Base-by-base conservation (phyloP, 2,113 vertebrate species). In the Oncorhynchus tshawytscha region DNA sequence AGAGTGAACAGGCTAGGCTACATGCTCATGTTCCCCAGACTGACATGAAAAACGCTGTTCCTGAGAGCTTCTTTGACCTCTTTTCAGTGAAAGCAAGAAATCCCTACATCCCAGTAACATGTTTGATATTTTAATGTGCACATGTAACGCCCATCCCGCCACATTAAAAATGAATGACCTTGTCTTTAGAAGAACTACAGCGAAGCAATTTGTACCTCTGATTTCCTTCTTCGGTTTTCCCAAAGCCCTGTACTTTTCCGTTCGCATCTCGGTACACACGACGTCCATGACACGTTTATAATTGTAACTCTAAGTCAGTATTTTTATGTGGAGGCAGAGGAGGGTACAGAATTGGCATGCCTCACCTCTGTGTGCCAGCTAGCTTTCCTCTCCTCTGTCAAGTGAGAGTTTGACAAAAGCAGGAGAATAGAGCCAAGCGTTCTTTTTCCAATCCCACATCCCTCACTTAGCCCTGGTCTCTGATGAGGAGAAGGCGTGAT, bases 401-500 rank as follows among this genome's bases (percentile, higher is more conserved):
- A 80, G 87, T 82, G 86, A 88, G 90, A 90, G 85, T 87, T 54
- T 88, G 88, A 91, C 87, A 91, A 90, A 91, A 88, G 51, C 4
- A 54, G 15, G 51, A 54, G 51, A 86, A 78, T 84, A 27, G 83
- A 85, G 90, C 88, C 88, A 87, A 91, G 88, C 85, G 84, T 90
- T 54, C 51, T 5, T 54, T 54, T 90, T 90, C 88, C 87, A 91
- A 89, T 91, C 87, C 89, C 86, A 85, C 87, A 89, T 89, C 90
- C 88, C 85, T 66, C 72, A 57, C 67, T 86, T 78, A 74, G 82
- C 86, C 85, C 78, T 88, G 84, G 90, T 84, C 89, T 91, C 91
- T 87, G 90, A 90, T 87, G 89, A 87, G 86, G 86, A 89, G 86
- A 90, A 92, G 91, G 91, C 91, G 89, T 91, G 89, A 91, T 88